Conservation (phyloP, 2,113 vertebrate genomes). For the Cebidichthys violaceus region DNA sequence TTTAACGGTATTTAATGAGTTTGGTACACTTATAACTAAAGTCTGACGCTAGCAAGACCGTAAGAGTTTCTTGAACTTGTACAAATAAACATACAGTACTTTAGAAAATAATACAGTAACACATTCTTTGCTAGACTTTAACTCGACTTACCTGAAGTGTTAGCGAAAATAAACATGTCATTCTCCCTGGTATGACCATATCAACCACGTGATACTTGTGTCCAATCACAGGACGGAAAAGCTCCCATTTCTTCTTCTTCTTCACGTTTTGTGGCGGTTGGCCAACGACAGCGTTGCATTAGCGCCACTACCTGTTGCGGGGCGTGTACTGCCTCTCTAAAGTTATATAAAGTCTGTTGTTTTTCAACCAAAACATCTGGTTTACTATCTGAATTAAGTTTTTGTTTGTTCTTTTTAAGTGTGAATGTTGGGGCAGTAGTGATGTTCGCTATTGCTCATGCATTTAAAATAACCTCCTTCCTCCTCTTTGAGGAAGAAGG, state of each 20-base stretch:
- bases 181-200: slow-evolving; percentile 63
- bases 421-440: neutral
- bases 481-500: neutral
- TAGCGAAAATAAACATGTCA: slow-evolving; percentile 68
- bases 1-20: neutral
- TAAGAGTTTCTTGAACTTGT: neutral
- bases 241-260: slow-evolving; percentile 16
- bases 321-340: accelerated
- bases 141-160: slow-evolving; percentile 44
- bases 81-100: accelerated
- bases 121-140: neutral
- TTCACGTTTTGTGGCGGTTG: neutral
- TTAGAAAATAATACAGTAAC: neutral
- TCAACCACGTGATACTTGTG: neutral
- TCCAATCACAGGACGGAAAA: slow-evolving; percentile 49
- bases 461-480: neutral
- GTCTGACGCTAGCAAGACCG: neutral
- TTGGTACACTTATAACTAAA: neutral
- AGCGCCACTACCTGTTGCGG: neutral
- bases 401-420: neutral
- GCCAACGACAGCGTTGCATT: accelerated
- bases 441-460: neutral
- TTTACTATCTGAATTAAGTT: neutral
- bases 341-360: neutral
- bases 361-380: neutral